Conservation (phyloP, 2,888 invertebrate species). For the Mythimna ferrago region DNA sequence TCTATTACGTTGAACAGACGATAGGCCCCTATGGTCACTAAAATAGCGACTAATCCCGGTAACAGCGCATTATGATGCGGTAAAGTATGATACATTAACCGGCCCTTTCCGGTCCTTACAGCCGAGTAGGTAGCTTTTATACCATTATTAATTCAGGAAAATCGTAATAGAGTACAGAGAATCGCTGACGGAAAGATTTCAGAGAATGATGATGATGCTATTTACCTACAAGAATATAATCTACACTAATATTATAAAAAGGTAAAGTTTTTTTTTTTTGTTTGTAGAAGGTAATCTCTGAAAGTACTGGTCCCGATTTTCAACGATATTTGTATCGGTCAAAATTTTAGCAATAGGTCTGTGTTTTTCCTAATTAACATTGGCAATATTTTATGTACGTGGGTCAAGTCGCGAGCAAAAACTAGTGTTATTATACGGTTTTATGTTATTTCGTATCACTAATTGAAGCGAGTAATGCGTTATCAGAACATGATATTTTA, state of each 20-base stretch:
- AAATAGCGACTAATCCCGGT: slow-evolving; percentile 24
- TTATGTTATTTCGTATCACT: slow-evolving; percentile 9
- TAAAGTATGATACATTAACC: slow-evolving; percentile 36
- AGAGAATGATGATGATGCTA: not conserved
- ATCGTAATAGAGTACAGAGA: slow-evolving; percentile 26
- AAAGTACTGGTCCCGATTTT: too few relatives aligned
- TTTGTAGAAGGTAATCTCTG: too few relatives aligned
- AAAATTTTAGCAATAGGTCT: too few relatives aligned
- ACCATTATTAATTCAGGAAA: slow-evolving; percentile 46
- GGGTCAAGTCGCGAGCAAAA: too few relatives aligned
- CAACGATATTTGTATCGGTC: too few relatives aligned
- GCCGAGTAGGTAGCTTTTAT: slow-evolving; percentile 28
- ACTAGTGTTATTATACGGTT: not conserved
- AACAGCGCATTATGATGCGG: slow-evolving; percentile 38
- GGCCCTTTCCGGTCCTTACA: slow-evolving; percentile 28
- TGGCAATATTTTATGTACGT: too few relatives aligned
- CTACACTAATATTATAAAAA: too few relatives aligned
- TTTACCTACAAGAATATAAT: not conserved
- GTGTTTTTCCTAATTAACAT: too few relatives aligned
- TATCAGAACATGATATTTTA: not conserved
- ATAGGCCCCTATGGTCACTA: slow-evolving; percentile 6
- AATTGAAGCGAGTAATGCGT: slow-evolving; percentile 2
- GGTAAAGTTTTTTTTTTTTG: too few relatives aligned
- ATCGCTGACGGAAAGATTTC: slow-evolving; percentile 3
- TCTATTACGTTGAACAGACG: not conserved